A percentile compares a stretch with the other conserved stretches of the same genome.
phyloP scores from a whole-genome alignment of 2,113 vertebrate species.

The Beaufortia kweichowensis region DNA sequence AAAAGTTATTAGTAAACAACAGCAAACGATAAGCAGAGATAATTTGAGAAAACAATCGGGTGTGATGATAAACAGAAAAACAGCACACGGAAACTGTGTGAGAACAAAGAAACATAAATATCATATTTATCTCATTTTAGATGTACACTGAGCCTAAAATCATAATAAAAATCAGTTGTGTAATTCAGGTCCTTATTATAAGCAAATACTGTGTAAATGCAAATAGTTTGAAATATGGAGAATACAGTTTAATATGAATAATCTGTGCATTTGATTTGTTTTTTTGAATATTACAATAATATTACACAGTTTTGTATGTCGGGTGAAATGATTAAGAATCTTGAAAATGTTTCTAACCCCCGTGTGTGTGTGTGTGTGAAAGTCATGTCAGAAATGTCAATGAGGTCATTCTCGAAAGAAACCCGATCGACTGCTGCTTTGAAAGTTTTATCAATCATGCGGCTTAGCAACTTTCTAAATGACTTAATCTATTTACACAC shows the following conservation, averaged over 20 bases:
- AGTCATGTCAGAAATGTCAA: slow-evolving; percentile 19
- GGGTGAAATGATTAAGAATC: not conserved
- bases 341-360: not conserved
- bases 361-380: slow-evolving; percentile 2
- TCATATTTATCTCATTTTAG: no score
- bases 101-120: not conserved
- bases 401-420: not conserved
- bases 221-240: no score
- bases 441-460: not conserved
- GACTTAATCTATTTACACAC: no score
- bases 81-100: not conserved
- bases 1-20: not conserved
- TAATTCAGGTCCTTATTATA: not conserved
- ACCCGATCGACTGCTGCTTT: slow-evolving; percentile 1
- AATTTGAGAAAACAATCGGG: not conserved
- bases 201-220: not conserved
- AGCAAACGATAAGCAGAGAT: not conserved
- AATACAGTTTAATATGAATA: no score
- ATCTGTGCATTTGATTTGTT: no score
- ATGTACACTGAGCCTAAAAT: no score
- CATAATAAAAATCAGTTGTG: not conserved
- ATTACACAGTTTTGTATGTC: not conserved
- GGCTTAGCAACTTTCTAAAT: no score
- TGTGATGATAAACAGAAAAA: slow-evolving; percentile 5
- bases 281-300: no score